Evolutionary conservation across 1,140 invertebrate species (phyloP), one percentile per base, ranked within the genome.

Genomic region (Adelges cooleyi): DNA sequence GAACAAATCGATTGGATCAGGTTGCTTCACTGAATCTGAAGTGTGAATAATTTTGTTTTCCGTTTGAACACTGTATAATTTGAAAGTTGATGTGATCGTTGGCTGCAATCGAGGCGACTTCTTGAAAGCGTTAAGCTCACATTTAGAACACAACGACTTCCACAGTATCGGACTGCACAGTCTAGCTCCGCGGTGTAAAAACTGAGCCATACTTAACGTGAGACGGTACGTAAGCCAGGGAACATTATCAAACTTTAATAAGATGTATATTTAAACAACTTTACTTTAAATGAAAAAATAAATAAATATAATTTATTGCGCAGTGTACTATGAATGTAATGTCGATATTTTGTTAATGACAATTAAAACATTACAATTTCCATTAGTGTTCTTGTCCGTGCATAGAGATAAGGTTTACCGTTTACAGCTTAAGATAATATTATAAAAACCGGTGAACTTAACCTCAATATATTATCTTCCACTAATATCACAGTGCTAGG

Each of bases 151-250:
- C 0, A 9, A n/a, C 1, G 25, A 0, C n/a, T 46, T 62, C n/a
- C 10, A 11, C 9, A 46, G 46, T 29, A 62, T 20, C 25, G 42
- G 42, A 9, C 38, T 44, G 23, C 2, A 48, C 1, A 3, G 27
- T 48, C 42, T 0, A 6, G 44, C 11, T 48, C 56, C 56, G 22
- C 56, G 56, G 13, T 46, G 46, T 48, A 62, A 48, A 33, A 62
- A 20, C 5, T 62, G 56, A 29, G 56, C 56, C 56, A 62, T 62
- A 29, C 6, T 62, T 22, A 62, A n/a, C n/a, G n/a, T n/a, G n/a
- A n/a, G n/a, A n/a, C n/a, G n/a, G n/a, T n/a, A n/a, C n/a, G n/a
- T n/a, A n/a, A n/a, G n/a, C n/a, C n/a, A n/a, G n/a, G n/a, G n/a
- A n/a, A n/a, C n/a, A n/a, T n/a, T n/a, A n/a, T n/a, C n/a, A n/a